phyloP scores from a whole-genome alignment of 2,888 invertebrate genomes.

The Caenorhabditis afra region DNA sequence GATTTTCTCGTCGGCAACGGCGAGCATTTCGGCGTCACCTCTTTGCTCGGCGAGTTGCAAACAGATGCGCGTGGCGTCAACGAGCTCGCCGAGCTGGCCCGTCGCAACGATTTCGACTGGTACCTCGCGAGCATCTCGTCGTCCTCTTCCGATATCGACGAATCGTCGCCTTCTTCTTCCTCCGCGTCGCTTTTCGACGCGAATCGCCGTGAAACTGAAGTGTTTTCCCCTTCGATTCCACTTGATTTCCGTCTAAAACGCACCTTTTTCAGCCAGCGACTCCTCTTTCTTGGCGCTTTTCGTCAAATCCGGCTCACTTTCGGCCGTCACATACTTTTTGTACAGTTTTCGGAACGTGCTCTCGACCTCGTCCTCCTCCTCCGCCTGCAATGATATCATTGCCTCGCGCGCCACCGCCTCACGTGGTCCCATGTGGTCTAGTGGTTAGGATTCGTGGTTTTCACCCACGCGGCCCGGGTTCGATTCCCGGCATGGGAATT shows the following conservation, averaged over 20 bases:
- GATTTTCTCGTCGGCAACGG: slow-evolving; percentile 35
- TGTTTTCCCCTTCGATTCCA: not conserved
- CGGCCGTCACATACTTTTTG: slow-evolving; percentile 63
- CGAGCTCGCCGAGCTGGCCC: slow-evolving; percentile 45
- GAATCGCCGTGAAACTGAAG: slow-evolving; percentile 26
- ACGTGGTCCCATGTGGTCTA: slow-evolving; percentile 72
- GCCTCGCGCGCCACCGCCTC: not conserved
- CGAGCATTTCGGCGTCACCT: slow-evolving; percentile 57
- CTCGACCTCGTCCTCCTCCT: slow-evolving; percentile 65
- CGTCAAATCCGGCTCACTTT: slow-evolving; percentile 49
- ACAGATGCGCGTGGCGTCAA: slow-evolving; percentile 54
- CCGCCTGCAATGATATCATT: slow-evolving; percentile 12
- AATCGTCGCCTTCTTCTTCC: slow-evolving; percentile 10
- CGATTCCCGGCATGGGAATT: slow-evolving; percentile 80
- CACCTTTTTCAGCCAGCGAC: slow-evolving; percentile 32
- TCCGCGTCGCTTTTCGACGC: slow-evolving; percentile 49
- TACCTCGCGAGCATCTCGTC: slow-evolving; percentile 39
- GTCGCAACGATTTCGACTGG: slow-evolving; percentile 32
- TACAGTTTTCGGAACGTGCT: slow-evolving; percentile 66
- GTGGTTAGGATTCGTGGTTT: slow-evolving; percentile 81
- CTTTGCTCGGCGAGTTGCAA: slow-evolving; percentile 53
- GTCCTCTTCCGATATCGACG: slow-evolving; percentile 39
- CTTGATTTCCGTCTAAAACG: not conserved
- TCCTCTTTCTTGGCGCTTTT: not conserved
- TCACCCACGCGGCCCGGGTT: slow-evolving; percentile 81